phyloP scores from a whole-genome alignment of 2,113 vertebrate species.

The Gambusia holbrooki region DNA sequence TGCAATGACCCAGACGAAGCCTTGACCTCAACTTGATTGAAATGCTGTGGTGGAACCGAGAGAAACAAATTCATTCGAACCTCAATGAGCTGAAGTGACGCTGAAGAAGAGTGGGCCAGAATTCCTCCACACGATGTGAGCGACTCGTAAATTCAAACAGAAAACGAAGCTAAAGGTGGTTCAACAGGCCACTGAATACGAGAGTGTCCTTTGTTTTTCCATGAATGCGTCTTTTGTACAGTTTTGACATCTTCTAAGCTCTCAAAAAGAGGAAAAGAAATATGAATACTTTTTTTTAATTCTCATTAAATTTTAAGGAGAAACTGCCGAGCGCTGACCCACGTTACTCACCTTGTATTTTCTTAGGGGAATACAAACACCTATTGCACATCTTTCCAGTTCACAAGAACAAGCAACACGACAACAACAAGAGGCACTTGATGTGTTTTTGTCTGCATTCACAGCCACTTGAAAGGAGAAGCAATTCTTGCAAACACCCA shows the following conservation, averaged over 20 bases:
- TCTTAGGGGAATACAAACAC: background rate
- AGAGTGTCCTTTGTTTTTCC: too few species aligned
- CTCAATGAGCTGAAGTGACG: background rate
- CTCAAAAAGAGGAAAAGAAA: background rate
- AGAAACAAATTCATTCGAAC: background rate
- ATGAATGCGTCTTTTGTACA: too few species aligned
- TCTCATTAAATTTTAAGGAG: background rate
- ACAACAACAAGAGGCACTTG: background rate
- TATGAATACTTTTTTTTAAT: background rate
- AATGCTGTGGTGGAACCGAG: background rate
- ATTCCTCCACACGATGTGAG: background rate
- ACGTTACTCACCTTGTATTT: background rate
- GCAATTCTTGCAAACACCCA: background rate
- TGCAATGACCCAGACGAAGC: background rate
- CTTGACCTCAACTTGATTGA: too few species aligned
- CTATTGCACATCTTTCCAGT: background rate
- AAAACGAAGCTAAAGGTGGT: too few species aligned
- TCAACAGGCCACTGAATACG: too few species aligned
- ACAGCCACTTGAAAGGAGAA: background rate
- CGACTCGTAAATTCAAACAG: background rate
- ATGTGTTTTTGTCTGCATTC: background rate
- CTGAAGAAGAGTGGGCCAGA: background rate
- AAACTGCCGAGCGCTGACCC: background rate
- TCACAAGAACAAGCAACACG: background rate
- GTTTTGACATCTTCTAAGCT: background rate